Evolutionary conservation across 1,140 invertebrate species (phyloP).

Genomic region (Monochamus saltuarius): DNA sequence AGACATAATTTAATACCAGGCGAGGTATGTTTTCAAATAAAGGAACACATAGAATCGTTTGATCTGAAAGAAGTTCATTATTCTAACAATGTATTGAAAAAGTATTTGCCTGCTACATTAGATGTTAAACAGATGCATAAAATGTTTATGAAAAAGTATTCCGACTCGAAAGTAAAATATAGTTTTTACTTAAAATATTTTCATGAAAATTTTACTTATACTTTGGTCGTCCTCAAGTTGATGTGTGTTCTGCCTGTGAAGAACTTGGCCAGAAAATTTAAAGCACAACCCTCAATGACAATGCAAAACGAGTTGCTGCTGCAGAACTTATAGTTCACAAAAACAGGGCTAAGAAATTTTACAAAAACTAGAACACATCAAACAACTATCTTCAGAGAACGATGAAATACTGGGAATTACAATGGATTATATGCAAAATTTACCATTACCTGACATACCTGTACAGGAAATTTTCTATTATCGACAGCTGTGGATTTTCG

Average conservation of each 20-base stretch:
- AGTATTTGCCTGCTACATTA: no score
- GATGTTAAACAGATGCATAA: no score
- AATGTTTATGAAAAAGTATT: no score
- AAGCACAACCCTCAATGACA: constrained; percentile 24
- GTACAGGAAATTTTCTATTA: constrained; percentile 32
- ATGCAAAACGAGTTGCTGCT: constrained; percentile 37
- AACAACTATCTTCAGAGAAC: constrained; percentile 6
- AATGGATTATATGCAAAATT: constrained; percentile 14
- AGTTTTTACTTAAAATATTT: constrained; percentile 43
- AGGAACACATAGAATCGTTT: no score
- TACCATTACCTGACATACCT: constrained; percentile 1
- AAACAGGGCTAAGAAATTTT: constrained; percentile 12
- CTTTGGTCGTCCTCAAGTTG: constrained; percentile 36
- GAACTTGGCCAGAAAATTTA: constrained; percentile 21
- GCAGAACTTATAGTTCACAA: constrained; percentile 34
- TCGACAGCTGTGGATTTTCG: constrained; percentile 42
- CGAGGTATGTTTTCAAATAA: no score
- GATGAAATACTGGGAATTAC: constrained; percentile 12
- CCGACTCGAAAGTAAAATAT: constrained; percentile 31
- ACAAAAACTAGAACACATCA: constrained; percentile 14
- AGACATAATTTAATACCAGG: no score
- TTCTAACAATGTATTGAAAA: no score
- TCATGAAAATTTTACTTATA: constrained; percentile 34
- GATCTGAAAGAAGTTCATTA: no score
- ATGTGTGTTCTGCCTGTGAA: constrained; percentile 37